Evolutionary conservation across 2,888 invertebrate species (phyloP).

Genomic region (Dicycla oo): DNA sequence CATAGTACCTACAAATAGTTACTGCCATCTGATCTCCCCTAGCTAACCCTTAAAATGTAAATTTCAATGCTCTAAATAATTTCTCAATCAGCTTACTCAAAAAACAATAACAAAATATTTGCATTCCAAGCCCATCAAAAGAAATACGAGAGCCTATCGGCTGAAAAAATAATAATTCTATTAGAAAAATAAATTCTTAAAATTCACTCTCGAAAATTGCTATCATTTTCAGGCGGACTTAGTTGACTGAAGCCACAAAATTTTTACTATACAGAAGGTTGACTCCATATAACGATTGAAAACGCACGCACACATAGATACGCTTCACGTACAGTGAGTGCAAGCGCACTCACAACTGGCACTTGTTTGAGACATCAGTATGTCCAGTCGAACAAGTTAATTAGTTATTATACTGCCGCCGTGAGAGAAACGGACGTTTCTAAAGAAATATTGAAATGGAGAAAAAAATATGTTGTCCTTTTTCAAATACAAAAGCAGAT

Average conservation of each 20-base stretch:
- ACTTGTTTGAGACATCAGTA: too few species aligned
- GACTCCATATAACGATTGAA: background rate
- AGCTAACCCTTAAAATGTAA: background rate
- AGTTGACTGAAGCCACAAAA: conserved; percentile 12
- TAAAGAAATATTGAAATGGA: too few species aligned
- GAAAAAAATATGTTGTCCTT: too few species aligned
- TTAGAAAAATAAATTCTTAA: conserved; percentile 10
- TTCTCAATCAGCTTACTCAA: background rate
- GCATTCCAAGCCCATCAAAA: conserved; percentile 5
- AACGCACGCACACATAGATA: background rate
- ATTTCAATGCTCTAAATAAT: background rate
- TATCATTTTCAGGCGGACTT: conserved; percentile 14
- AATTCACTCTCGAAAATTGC: conserved; percentile 17
- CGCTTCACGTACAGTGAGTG: too few species aligned
- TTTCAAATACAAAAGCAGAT: too few species aligned
- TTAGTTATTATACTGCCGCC: too few species aligned
- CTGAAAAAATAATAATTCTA: conserved; percentile 14
- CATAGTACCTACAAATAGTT: background rate
- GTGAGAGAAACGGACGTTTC: too few species aligned
- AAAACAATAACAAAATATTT: conserved; percentile 20
- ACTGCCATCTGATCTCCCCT: background rate
- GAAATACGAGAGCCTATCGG: conserved; percentile 2
- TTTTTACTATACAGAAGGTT: background rate
- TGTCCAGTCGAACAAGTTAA: too few species aligned
- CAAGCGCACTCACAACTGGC: too few species aligned